Percentiles rank a stretch among this genome's conserved stretches.
Evolutionary conservation across 2,888 invertebrate genomes (phyloP).

Genomic region (Parthenolecanium corni): DNA sequence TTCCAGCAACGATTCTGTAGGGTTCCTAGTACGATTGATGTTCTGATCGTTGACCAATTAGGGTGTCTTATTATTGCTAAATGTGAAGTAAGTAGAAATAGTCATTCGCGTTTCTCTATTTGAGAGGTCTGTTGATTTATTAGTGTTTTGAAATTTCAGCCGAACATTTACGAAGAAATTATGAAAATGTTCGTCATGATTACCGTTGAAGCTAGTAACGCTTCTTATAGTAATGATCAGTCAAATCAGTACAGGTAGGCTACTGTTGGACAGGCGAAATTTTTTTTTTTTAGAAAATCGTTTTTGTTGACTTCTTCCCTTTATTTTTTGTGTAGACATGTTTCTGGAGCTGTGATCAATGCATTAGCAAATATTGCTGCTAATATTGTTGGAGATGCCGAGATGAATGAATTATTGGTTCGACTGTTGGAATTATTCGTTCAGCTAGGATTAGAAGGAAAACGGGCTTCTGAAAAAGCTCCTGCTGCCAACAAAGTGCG

Average conservation of each 20-base stretch:
- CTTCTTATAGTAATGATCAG: slow-evolving; percentile 54
- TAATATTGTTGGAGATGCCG: slow-evolving; percentile 76
- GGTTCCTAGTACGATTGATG: slow-evolving; percentile 79
- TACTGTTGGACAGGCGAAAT: slow-evolving; percentile 52
- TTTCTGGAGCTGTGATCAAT: slow-evolving; percentile 89
- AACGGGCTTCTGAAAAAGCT: slow-evolving; percentile 85
- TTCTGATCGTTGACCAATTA: slow-evolving; percentile 89
- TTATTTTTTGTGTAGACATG: slow-evolving; percentile 51
- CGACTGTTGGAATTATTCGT: slow-evolving; percentile 91
- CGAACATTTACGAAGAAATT: slow-evolving; percentile 73
- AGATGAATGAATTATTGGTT: slow-evolving; percentile 72
- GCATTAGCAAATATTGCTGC: slow-evolving; percentile 93
- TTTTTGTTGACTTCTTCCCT: neutral
- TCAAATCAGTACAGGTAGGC: slow-evolving; percentile 61
- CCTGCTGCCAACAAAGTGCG: slow-evolving; percentile 52
- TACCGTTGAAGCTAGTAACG: slow-evolving; percentile 79
- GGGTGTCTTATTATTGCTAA: slow-evolving; percentile 96
- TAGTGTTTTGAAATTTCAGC: slow-evolving; percentile 36
- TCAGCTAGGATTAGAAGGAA: slow-evolving; percentile 92
- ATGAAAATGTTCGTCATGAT: slow-evolving; percentile 97
- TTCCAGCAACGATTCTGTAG: slow-evolving; percentile 90
- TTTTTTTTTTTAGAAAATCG: neutral
- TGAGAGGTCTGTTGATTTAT: neutral
- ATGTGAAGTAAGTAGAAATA: slow-evolving; percentile 48
- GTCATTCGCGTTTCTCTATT: neutral